Base-by-base conservation (phyloP, 92 coral and sea anemone genomes). In the Ricordea florida region DNA sequence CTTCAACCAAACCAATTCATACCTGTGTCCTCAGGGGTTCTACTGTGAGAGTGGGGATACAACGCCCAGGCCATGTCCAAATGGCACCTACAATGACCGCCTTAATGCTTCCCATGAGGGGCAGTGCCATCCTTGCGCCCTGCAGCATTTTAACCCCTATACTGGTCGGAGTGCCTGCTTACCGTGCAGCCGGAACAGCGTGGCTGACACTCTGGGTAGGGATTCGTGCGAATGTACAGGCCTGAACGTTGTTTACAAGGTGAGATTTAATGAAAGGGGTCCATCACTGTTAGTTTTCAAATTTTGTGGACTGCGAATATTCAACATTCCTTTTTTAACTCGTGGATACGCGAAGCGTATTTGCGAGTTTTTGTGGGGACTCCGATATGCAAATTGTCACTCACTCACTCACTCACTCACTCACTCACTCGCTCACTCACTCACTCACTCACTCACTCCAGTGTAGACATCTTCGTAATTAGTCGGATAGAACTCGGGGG, bases 191-290 rank as follows among this genome's bases (percentile, higher is more conserved):
- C 76, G 90, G 10, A 80, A 86, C 34, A 90, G 92, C 62, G 35
- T 56, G 1, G 86, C 89, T 14, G 67, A 66, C 5, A 69, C 59
- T 13, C 74, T 46, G 46, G 97, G 94, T 9, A 87, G 91, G 27
- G 98, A 79, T 34, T 82, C 81, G 1, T 94, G 98, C 30, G 69
- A 64, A 20, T 94, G 98, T 46, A 82, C 78, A 27, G 98, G 98
- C 15, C 87, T 50, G 33, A 78, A 92, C 75, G 70, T 92, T 36
- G 88, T 92, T 5, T 94, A 88, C 49, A 88, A 83, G 98, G 98
- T 94, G 75, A 32, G 40, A 16, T 3, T 3, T 8, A 16, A 27
- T 0, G 58, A 20, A 15, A 2, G 27, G 41, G n/a, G n/a, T n/a
- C n/a, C n/a, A n/a, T n/a, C n/a, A n/a, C n/a, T n/a, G n/a, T n/a